Evolutionary conservation across 2,797 vertebrate species (phyloP).

Genomic region (Avahi laniger): DNA sequence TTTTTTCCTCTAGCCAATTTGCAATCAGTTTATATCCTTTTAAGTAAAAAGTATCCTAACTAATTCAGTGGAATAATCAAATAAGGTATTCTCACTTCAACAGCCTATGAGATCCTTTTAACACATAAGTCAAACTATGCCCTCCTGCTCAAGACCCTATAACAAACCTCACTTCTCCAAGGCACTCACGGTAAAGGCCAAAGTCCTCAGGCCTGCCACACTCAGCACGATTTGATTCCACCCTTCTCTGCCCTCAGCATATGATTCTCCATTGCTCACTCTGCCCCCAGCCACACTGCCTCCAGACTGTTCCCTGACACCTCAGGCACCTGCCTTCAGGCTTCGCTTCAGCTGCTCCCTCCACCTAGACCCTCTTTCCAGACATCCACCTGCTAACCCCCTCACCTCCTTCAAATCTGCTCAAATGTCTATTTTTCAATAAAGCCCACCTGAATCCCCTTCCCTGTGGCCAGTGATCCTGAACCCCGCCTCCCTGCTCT

Average conservation of each 20-base stretch:
- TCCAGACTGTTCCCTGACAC: background rate
- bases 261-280: background rate
- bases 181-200: background rate
- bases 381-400: background rate
- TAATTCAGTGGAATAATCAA: background rate
- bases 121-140: background rate
- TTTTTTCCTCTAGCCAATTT: background rate
- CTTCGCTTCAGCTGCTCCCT: background rate
- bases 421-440: background rate
- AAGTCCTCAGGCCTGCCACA: background rate
- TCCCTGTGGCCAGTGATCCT: background rate
- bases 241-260: background rate
- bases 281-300: background rate
- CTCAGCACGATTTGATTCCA: background rate
- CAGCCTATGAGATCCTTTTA: background rate
- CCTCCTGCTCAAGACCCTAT: background rate
- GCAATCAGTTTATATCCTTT: background rate
- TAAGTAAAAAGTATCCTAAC: slow-evolving; percentile 14
- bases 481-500: background rate
- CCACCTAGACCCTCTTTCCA: background rate
- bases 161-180: background rate
- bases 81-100: slow-evolving; percentile 22
- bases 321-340: background rate
- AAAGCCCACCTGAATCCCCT: background rate
- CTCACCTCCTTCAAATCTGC: background rate